Conservation (phyloP, 2,113 vertebrate genomes). For the Antechinus flavipes region DNA sequence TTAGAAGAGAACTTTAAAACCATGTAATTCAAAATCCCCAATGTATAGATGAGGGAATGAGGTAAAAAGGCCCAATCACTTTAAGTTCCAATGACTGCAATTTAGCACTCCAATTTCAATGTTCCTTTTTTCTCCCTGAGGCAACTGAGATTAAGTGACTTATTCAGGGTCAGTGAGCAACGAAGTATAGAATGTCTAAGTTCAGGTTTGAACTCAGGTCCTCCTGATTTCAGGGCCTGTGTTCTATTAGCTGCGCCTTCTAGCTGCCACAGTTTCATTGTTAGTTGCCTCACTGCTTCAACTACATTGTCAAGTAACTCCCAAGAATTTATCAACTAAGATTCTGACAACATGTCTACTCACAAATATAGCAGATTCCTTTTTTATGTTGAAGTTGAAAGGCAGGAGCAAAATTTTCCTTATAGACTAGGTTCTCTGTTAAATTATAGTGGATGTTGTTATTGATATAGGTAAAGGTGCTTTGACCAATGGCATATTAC, state of each 20-base stretch:
- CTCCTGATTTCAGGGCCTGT: no score
- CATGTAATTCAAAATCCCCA: neutral
- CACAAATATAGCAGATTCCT: neutral
- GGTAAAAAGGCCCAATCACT: neutral
- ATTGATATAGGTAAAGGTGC: neutral
- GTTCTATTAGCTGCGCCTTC: no score
- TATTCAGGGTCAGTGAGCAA: no score
- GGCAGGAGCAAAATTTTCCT: neutral
- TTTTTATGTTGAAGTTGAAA: neutral
- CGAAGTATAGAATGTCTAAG: no score
- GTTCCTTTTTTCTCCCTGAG: neutral
- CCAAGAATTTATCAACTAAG: neutral
- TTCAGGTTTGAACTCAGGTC: no score
- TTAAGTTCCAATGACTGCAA: neutral
- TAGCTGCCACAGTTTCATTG: neutral
- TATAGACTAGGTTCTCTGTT: neutral
- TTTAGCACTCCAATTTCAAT: neutral
- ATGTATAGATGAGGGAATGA: neutral
- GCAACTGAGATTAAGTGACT: no score
- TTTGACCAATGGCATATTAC: neutral
- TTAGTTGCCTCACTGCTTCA: neutral
- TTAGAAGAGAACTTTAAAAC: neutral
- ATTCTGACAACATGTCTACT: neutral
- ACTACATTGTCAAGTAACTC: neutral
- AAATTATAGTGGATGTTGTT: neutral